These are phyloP conservation scores for Mohoua ochrocephala DNA, from an alignment of 2,113 vertebrate genomes.

Conservation along the genomic window DNA sequence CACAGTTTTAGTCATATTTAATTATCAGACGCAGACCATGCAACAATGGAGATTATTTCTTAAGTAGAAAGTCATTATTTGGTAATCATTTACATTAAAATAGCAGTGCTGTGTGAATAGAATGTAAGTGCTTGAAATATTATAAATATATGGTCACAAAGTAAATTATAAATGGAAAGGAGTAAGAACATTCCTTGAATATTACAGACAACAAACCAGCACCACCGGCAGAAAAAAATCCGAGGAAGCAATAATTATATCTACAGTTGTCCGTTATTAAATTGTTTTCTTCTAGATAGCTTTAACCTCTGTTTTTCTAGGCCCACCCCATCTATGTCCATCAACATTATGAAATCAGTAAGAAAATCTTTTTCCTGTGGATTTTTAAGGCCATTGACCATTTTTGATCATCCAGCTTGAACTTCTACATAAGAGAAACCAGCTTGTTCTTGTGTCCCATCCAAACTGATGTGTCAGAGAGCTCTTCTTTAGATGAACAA, in stretches of 20 bases:
- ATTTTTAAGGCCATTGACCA: neutral
- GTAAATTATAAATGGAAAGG: neutral
- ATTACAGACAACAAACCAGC: neutral
- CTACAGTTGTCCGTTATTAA: neutral
- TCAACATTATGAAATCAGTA: neutral
- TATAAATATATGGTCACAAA: neutral
- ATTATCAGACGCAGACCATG: neutral
- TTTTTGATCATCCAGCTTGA: neutral
- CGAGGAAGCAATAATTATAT: neutral
- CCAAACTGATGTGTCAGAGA: neutral
- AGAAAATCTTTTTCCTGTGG: neutral
- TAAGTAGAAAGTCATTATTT: slow-evolving; percentile 43
- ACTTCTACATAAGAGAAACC: neutral
- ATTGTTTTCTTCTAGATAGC: neutral
- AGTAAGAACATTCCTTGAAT: neutral
- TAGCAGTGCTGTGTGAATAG: neutral
- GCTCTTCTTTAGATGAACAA: neutral
- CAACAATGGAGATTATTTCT: neutral
- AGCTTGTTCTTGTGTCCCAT: neutral
- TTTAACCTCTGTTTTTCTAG: neutral
- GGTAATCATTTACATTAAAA: slow-evolving; percentile 52
- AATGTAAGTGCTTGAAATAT: neutral
- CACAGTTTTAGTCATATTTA: neutral
- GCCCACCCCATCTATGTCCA: neutral
- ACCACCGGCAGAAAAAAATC: neutral